Base-by-base conservation (phyloP, 2,797 vertebrate species). In the Gorsachius magnificus region DNA sequence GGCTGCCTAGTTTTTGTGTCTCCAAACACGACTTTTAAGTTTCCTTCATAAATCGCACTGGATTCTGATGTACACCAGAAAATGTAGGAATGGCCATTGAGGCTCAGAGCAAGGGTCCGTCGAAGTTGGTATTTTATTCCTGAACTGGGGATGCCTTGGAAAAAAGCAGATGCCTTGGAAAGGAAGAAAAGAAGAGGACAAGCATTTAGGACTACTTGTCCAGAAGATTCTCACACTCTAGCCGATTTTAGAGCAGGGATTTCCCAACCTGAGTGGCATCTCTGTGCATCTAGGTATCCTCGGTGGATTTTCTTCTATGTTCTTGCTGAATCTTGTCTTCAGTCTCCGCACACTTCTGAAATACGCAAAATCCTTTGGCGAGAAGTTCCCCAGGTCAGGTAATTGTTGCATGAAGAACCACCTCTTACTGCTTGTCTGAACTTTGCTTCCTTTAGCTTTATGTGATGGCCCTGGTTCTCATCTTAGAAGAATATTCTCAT, bases 1-100 rank as follows among this genome's bases (percentile, higher is more conserved):
- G 41, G 50, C n/a, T 0, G 0, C 18, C 21, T 38, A 22, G 28
- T 38, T 28, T 60, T 48, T 65, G 16, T 1, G 0, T 46, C 58
- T 74, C 41, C n/a, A 17, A 17, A 22, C 1, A 1, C 33, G 41
- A 41, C 51, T 48, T 72, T 18, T n/a, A 48, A 18, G 15, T 74
- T 65, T 64, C 48, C 22, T 54, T 46, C 16, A 5, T 65, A 48
- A 56, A 41, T 38, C 3, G 1, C 22, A 18, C 18, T 74, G 29
- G 41, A 28, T 64, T 46, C 41, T 65, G n/a, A 54, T 56, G 35
- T 56, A 48, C 22, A 36, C n/a, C 24, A 45, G 24, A 48, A 71
- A 36, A 54, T 26, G 10, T 36, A 54, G n/a, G 26, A 63, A 46
- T 26, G 36, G n/a, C 48, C 28, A 13, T 22, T 45, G 38, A 45